Conservation (phyloP, 2,113 vertebrate genomes). For the Peromyscus polionotus region DNA sequence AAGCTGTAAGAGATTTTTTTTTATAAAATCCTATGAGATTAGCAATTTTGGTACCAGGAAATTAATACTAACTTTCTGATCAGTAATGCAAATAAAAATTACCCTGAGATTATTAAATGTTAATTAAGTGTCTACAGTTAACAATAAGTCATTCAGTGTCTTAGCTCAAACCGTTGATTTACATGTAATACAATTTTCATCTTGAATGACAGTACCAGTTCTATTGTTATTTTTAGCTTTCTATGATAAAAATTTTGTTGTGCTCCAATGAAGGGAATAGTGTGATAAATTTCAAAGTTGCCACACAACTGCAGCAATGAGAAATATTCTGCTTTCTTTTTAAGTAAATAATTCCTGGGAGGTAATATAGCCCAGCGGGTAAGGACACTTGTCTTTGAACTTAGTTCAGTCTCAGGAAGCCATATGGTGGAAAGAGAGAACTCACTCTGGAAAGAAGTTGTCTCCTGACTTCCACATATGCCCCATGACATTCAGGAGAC, state of each 20-base stretch:
- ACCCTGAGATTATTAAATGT: constrained; percentile 46
- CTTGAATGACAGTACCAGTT: constrained; percentile 24
- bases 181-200: constrained; percentile 42
- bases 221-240: constrained; percentile 38
- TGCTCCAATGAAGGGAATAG: neutral
- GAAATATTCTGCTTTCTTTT: neutral
- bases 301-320: neutral
- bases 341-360: neutral
- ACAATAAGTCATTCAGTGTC: neutral
- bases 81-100: constrained; percentile 46
- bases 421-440: neutral
- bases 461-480: neutral
- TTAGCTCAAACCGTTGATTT: constrained; percentile 27
- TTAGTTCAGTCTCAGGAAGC: neutral
- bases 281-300: neutral
- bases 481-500: neutral
- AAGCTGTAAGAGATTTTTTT: constrained; percentile 44
- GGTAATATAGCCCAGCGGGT: too few species aligned
- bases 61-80: constrained; percentile 31
- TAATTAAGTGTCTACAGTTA: constrained; percentile 47
- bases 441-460: neutral
- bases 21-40: constrained; percentile 5
- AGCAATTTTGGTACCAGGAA: constrained; percentile 16
- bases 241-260: neutral
- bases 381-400: too few species aligned